Base-by-base conservation (phyloP, 2,113 vertebrate species). In the Sander lucioperca region DNA sequence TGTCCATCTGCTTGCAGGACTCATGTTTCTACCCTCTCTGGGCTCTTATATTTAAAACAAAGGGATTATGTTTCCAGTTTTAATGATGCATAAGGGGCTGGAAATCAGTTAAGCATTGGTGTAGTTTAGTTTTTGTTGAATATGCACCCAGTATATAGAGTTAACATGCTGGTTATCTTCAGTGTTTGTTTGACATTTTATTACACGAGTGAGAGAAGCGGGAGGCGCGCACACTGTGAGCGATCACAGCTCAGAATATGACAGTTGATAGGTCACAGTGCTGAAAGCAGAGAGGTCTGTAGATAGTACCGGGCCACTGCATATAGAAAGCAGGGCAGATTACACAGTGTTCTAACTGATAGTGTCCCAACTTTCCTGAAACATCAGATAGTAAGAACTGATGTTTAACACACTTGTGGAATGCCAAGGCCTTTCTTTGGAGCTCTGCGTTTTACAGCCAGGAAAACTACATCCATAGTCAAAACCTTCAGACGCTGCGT, bases 81-180 rank as follows among this genome's bases (percentile, higher is more conserved):
- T 68, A 91, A 90, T 90, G 73, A 91, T 91, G 83, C 80, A 89
- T 68, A 66, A 82, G 82, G 70, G 57, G 65, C 69, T 30, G 54
- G 6, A 78, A 0, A 66, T 62, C 70, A 57, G 51, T 62, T 48
- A 14, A 48, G 36, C 13, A n/a, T 59, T 48, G 45, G 21, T 39
- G 33, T 39, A 9, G 30, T 72, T n/a, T 39, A 9, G 30, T 59
- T 59, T 12, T 48, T 15, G 50, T 66, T 77, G 19, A 69, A 33
- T 18, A 23, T 23, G 33, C 45, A 10, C 45, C 50, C 36, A 25
- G 19, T n/a, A 6, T 71, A 3, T 57, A 2, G 50, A 58, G n/a
- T 57, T 30, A 45, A 23, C 62, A 18, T 1, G n/a, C 30, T n/a
- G 18, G 16, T 30, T 77, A 23, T 50, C 23, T 15, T 70, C 19